Conservation (phyloP, 2,797 vertebrate species). For the Myiothlypis coronata region DNA sequence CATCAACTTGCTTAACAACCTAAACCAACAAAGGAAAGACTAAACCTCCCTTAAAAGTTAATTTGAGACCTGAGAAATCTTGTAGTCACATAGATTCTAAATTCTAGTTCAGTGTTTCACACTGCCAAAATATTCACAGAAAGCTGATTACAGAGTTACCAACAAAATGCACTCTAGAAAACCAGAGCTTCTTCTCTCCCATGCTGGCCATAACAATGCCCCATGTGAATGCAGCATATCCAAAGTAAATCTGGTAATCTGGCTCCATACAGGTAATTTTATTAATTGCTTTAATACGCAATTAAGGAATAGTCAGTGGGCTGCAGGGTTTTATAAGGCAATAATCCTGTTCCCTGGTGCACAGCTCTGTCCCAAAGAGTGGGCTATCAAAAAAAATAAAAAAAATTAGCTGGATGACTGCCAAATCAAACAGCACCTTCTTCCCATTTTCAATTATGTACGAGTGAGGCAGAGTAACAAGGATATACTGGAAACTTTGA, state of each 20-base stretch:
- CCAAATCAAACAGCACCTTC: constrained; percentile 57
- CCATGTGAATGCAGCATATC: background rate
- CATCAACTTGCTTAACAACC: background rate
- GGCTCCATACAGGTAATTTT: constrained; percentile 28
- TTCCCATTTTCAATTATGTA: constrained; percentile 50
- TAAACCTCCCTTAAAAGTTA: background rate
- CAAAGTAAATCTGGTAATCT: constrained; percentile 21
- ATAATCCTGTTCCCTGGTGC: constrained; percentile 31
- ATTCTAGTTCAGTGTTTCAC: background rate
- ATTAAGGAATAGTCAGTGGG: constrained; percentile 36
- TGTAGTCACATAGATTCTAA: background rate
- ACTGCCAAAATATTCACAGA: background rate
- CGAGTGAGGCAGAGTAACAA: constrained; percentile 28
- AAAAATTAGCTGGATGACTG: constrained; percentile 1
- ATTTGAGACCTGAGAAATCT: background rate
- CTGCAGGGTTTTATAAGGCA: constrained; percentile 39
- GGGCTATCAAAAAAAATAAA: background rate
- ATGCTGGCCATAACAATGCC: background rate
- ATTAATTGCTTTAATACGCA: constrained; percentile 56
- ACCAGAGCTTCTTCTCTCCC: background rate
- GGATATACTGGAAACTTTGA: constrained; percentile 58
- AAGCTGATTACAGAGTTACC: background rate
- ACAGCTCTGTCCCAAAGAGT: constrained; percentile 25
- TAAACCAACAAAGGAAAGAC: background rate
- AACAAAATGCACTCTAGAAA: background rate